Conservation (phyloP, 2,888 invertebrate genomes). For the Drosophila anomalata region DNA sequence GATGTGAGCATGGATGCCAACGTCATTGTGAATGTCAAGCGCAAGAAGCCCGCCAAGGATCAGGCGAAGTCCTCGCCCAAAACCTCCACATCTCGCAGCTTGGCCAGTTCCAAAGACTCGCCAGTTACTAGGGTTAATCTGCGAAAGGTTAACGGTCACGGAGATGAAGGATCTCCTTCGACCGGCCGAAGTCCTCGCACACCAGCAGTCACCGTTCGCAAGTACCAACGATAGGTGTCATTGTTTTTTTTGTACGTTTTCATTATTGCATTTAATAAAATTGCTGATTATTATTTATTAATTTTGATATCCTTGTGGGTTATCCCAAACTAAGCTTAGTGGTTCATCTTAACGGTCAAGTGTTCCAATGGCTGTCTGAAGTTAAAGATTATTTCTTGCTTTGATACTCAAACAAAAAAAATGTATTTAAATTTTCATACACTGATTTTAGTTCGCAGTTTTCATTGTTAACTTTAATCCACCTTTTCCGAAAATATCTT, state of each 20-base stretch:
- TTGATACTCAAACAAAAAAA: background rate
- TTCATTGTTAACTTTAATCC: background rate
- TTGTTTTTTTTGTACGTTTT: conserved; percentile 29
- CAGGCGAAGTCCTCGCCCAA: conserved; percentile 9
- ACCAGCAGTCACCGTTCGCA: conserved; percentile 74
- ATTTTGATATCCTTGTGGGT: background rate
- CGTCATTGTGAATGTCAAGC: conserved; percentile 83
- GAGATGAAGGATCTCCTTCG: background rate
- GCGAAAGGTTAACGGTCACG: conserved; percentile 66
- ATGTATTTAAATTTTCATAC: background rate
- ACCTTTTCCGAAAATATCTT: background rate
- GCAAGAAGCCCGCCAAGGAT: conserved; percentile 70
- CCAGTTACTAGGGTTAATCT: conserved; percentile 78
- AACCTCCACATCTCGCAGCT: conserved; percentile 34
- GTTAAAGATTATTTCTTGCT: background rate
- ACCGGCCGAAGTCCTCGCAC: conserved; percentile 69
- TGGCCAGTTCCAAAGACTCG: conserved; percentile 43
- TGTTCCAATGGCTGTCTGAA: background rate
- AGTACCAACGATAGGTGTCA: conserved; percentile 55
- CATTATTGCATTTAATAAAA: conserved; percentile 22
- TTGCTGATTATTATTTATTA: conserved; percentile 1
- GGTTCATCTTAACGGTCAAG: too few relatives aligned
- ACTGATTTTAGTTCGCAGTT: background rate
- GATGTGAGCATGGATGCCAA: conserved; percentile 84
- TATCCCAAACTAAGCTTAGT: background rate